Base-by-base conservation (phyloP, 2,113 vertebrate genomes). In the Phalacrocorax aristotelis region DNA sequence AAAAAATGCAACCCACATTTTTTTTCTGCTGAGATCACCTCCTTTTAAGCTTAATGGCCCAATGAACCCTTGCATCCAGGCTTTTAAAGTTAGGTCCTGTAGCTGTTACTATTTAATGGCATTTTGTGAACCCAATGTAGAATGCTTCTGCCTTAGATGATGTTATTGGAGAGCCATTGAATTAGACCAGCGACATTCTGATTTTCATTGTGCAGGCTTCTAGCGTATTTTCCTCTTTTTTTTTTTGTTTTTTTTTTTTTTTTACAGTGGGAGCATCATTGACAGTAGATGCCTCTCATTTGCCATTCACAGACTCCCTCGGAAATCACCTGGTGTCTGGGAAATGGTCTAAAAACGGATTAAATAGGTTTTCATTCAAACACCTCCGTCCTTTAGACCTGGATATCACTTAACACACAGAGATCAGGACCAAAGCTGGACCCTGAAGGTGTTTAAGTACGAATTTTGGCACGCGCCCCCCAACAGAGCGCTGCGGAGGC, bases 1-100 rank as follows among this genome's bases (percentile, higher is more conserved):
- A 38, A 90, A 94, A 93, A 94, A 93, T 0, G 8, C 74, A 94
- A 85, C 54, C 66, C 57, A 42, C 92, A 77, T 93, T 94, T 86
- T 85, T 42, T 93, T 75, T 30, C 64, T 68, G 66, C 79, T 96
- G 88, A 95, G 57, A 83, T 95, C 96, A 96, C 70, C 85, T 87
- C 54, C 66, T n/a, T 40, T 76, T 32, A 68, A 51, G n/a, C 52
- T 68, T 91, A 75, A 93, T 65, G 84, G 61, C 52, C 84, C 74
- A 65, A 11, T 20, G 81, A 94, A 83, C 36, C 48, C 81, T 82
- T 70, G 60, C 72, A 71, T 64, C 38, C 68, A 36, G 62, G 38
- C 62, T 54, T 70, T 34, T 21, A 23, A 70, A 72, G 21, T 34
- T 8, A 58, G 25, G 8, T 27, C 20, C 52, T 29, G 38, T 49